Conservation (phyloP, 1,140 invertebrate genomes). For the Bombus polaris region DNA sequence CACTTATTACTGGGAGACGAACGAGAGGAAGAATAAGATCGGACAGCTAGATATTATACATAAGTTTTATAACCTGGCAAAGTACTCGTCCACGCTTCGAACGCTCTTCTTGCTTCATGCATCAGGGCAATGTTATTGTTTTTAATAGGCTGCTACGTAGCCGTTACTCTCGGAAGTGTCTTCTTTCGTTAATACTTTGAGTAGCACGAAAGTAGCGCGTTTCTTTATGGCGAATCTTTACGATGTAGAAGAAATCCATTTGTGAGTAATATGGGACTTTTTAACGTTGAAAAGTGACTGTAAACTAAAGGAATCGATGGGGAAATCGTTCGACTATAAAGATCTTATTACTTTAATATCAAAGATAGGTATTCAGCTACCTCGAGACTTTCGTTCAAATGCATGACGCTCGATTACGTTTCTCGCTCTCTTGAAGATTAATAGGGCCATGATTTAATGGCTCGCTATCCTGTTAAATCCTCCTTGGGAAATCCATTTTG, state of each 20-base stretch:
- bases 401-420: slow-evolving; percentile 32
- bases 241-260: neutral
- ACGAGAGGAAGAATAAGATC: slow-evolving; percentile 66
- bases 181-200: neutral
- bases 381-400: slow-evolving; percentile 20
- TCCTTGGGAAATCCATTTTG: slow-evolving; percentile 26
- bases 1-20: slow-evolving; percentile 66
- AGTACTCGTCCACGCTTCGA: slow-evolving; percentile 42
- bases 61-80: slow-evolving; percentile 65
- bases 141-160: slow-evolving; percentile 26
- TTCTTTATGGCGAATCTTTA: neutral
- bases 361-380: slow-evolving; percentile 22
- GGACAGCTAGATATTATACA: slow-evolving; percentile 65
- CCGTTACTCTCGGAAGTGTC: slow-evolving; percentile 13
- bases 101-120: slow-evolving; percentile 19
- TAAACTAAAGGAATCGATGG: neutral
- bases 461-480: slow-evolving; percentile 23
- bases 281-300: neutral
- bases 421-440: slow-evolving; percentile 45
- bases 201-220: neutral
- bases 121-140: slow-evolving; percentile 37
- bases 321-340: neutral
- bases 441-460: slow-evolving; percentile 48
- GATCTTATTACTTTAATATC: slow-evolving; percentile 37
- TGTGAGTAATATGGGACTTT: neutral